These are phyloP conservation scores for Gryllus bimaculatus DNA, from an alignment of 1,140 invertebrate species.

Conservation along the genomic window DNA sequence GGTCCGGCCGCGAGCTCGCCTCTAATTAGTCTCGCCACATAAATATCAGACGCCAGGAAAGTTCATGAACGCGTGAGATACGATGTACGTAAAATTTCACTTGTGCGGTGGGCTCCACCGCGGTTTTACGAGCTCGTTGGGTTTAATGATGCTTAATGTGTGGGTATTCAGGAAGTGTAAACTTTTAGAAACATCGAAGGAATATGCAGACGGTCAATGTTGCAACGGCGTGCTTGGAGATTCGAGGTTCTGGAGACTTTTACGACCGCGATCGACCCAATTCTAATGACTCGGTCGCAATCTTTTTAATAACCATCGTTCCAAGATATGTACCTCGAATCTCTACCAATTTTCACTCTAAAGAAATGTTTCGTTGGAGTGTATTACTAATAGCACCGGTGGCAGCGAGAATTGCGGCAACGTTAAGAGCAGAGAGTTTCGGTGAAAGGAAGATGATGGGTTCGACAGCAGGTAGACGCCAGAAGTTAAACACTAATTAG, in stretches of 20 bases:
- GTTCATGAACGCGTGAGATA: neutral
- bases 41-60: neutral
- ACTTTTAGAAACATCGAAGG: neutral
- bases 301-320: too few species aligned
- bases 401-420: too few species aligned
- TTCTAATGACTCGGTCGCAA: too few species aligned
- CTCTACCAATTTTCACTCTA: too few species aligned
- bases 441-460: too few species aligned
- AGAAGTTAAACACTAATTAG: too few species aligned
- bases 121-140: neutral
- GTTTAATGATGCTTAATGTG: neutral
- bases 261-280: too few species aligned
- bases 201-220: neutral
- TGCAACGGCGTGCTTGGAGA: neutral
- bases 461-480: too few species aligned
- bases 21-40: neutral
- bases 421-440: too few species aligned
- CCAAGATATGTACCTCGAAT: too few species aligned
- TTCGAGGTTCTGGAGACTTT: neutral
- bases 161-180: slow-evolving; percentile 4
- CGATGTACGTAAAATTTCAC: neutral
- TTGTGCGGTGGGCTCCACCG: neutral
- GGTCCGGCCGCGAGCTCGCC: neutral
- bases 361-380: too few species aligned
- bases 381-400: too few species aligned